phyloP scores from a whole-genome alignment of 2,797 vertebrate genomes.

The Amniataba percoides region DNA sequence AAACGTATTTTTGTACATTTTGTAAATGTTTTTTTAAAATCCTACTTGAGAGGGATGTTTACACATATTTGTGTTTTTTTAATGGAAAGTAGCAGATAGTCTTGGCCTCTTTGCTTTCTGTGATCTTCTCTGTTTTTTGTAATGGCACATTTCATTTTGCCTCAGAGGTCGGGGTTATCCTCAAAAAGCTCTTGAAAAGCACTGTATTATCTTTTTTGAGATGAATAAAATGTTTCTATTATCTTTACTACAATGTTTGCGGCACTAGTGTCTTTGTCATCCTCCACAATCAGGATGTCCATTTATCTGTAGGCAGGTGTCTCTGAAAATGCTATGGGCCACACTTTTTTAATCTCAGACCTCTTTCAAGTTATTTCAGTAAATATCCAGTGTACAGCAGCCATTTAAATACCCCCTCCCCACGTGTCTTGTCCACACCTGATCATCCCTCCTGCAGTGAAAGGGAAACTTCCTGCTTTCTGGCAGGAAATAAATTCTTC shows the following conservation, averaged over 20 bases:
- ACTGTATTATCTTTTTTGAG: slow-evolving; percentile 80
- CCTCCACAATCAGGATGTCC: not conserved
- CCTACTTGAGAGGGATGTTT: slow-evolving; percentile 84
- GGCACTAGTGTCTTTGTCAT: slow-evolving; percentile 22
- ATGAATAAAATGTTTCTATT: slow-evolving; percentile 80
- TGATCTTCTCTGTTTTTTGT: slow-evolving; percentile 56
- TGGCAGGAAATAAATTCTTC: slow-evolving; percentile 87
- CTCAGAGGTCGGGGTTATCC: slow-evolving; percentile 81
- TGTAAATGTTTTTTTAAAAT: slow-evolving; percentile 82
- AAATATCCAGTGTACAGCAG: not conserved
- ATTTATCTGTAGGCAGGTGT: not conserved
- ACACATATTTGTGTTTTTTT: slow-evolving; percentile 64
- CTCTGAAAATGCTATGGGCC: not conserved
- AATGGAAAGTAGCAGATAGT: slow-evolving; percentile 36
- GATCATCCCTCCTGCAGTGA: slow-evolving; percentile 21
- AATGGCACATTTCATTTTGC: slow-evolving; percentile 73
- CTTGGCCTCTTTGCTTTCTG: slow-evolving; percentile 22
- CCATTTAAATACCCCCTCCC: slow-evolving; percentile 1
- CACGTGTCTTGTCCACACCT: slow-evolving; percentile 4
- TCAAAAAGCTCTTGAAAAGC: slow-evolving; percentile 80
- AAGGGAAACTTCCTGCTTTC: slow-evolving; percentile 76
- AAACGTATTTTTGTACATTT: slow-evolving; percentile 77
- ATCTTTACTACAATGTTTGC: slow-evolving; percentile 31
- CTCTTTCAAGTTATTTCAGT: slow-evolving; percentile 8
- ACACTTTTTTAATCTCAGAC: slow-evolving; percentile 12